Conservation (phyloP, 2,797 vertebrate species). For the Diplodus sargus region DNA sequence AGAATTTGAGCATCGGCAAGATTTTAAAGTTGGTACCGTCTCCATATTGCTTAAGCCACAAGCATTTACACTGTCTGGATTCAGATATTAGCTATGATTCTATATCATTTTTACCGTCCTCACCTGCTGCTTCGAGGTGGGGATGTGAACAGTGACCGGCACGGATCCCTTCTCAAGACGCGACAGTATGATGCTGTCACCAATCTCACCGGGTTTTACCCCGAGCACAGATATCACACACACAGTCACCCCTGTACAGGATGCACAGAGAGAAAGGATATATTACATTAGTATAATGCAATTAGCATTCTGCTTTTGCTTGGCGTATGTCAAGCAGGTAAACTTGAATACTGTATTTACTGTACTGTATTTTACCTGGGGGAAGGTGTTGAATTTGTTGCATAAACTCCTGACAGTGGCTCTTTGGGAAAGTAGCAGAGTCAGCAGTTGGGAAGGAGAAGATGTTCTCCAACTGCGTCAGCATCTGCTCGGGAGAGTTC, state of each 20-base stretch:
- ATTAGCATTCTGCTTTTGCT: constrained; percentile 6
- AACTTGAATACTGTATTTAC: background rate
- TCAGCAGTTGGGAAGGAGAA: constrained; percentile 85
- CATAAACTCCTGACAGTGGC: constrained; percentile 80
- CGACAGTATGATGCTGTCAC: constrained; percentile 87
- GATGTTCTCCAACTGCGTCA: constrained; percentile 82
- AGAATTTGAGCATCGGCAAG: background rate
- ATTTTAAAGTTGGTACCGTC: background rate
- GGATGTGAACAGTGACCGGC: constrained; percentile 88
- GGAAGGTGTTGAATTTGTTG: constrained; percentile 74
- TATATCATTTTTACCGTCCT: background rate
- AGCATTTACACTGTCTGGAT: background rate
- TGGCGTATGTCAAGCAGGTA: background rate
- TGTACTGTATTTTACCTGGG: constrained; percentile 52
- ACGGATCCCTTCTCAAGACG: constrained; percentile 84
- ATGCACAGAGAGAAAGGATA: background rate
- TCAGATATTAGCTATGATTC: background rate
- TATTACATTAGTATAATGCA: background rate
- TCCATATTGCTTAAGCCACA: background rate
- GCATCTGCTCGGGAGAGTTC: constrained; percentile 47
- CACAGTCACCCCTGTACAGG: constrained; percentile 85
- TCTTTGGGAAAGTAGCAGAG: constrained; percentile 77
- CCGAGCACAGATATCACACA: constrained; percentile 88
- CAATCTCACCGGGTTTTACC: constrained; percentile 80
- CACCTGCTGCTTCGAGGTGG: constrained; percentile 84